Evolutionary conservation across 2,888 invertebrate genomes (phyloP).

Genomic region (Caenorhabditis doughertyi): DNA sequence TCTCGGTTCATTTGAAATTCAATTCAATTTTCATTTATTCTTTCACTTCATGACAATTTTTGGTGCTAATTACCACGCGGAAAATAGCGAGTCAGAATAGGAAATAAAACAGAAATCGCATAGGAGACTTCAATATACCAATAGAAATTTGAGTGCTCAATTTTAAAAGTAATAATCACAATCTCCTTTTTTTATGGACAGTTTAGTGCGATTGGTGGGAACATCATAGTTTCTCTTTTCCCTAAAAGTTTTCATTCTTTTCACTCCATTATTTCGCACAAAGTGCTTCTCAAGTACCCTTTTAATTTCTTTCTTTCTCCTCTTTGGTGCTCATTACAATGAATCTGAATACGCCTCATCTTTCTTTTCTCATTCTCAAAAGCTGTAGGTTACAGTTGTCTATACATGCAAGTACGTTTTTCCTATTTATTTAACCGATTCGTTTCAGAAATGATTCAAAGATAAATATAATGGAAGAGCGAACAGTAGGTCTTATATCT

Average conservation of each 20-base stretch:
- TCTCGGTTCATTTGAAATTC: conserved; percentile 20
- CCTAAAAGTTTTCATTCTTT: conserved; percentile 15
- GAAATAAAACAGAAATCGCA: neutral
- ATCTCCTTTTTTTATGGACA: conserved; percentile 1
- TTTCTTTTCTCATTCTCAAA: neutral
- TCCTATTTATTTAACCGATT: neutral
- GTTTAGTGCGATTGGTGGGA: conserved; percentile 27
- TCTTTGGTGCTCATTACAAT: conserved; percentile 48
- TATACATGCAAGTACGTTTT: neutral
- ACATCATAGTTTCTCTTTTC: conserved; percentile 17
- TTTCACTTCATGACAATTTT: conserved; percentile 43
- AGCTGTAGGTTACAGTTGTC: conserved; percentile 24
- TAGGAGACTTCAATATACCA: conserved; percentile 21
- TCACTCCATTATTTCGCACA: conserved; percentile 40
- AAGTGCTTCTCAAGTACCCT: conserved; percentile 56
- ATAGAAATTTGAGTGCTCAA: conserved; percentile 10
- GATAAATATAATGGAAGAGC: conserved; percentile 26
- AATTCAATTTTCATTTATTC: neutral
- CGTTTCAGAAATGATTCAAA: conserved; percentile 31
- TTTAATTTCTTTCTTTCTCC: neutral
- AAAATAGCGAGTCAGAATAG: conserved; percentile 11
- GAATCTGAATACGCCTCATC: conserved; percentile 13
- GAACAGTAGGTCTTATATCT: conserved; percentile 24
- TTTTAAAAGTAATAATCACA: conserved; percentile 22
- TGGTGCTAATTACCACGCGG: conserved; percentile 35